Conservation (phyloP, 2,113 vertebrate species). For the Corythaeola cristata region DNA sequence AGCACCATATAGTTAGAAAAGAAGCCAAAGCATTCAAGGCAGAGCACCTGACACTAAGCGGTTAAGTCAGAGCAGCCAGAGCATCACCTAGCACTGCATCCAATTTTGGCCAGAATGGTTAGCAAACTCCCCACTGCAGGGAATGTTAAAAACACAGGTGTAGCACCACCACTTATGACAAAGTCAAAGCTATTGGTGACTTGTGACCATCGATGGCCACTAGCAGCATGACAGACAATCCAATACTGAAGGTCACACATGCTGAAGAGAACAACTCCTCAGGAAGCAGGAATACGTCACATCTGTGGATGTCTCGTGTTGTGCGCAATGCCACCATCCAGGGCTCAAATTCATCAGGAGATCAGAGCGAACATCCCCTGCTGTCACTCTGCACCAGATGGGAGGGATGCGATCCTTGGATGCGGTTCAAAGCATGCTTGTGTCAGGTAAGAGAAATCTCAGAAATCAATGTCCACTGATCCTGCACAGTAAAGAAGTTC, state of each 20-base stretch:
- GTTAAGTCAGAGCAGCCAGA: background rate
- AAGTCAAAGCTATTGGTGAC: background rate
- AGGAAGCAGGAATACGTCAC: accelerated
- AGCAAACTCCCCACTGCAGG: background rate
- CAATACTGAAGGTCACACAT: background rate
- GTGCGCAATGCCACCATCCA: background rate
- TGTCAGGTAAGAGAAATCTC: background rate
- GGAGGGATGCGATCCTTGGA: background rate
- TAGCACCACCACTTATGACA: background rate
- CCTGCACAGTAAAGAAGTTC: background rate
- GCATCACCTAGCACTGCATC: background rate
- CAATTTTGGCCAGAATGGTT: background rate
- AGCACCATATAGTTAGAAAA: background rate
- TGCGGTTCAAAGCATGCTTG: background rate
- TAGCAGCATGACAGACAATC: background rate
- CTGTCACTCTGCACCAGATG: too few relatives aligned
- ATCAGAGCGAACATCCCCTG: too few relatives aligned
- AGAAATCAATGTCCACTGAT: background rate
- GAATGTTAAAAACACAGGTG: background rate
- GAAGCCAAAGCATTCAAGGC: background rate
- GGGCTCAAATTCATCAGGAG: background rate
- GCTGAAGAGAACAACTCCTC: background rate
- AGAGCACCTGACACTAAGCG: background rate
- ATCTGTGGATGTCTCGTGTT: too few relatives aligned
- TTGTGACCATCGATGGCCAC: background rate